Evolutionary conservation across 1,140 invertebrate genomes (phyloP), one percentile per base, ranked within the genome.

Genomic region (Bilobella aurantiaca): DNA sequence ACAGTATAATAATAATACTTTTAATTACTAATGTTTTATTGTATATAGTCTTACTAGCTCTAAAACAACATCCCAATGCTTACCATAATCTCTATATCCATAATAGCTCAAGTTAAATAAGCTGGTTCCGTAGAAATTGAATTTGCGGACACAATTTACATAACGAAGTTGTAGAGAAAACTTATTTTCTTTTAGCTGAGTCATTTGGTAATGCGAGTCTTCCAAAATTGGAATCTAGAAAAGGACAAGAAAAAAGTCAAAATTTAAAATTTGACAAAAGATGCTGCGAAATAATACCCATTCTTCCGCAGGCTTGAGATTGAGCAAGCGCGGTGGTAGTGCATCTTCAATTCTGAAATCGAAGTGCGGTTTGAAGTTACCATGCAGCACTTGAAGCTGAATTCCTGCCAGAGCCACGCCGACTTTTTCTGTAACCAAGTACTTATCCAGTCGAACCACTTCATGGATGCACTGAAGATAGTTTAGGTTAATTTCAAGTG

Each of bases 391-490:
- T 14, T 14, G 49, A 53, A 53, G 49, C 21, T 53, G 49, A 53
- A 53, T 53, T 53, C 49, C 49, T 14, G 49, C 49, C 49, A 53
- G 23, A 5, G 49, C 49, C 3, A 53, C 49, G 5, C 49, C 49
- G 3, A 53, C 49, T 23, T 53, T 53, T 23, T 53, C 49, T 23
- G 49, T 53, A 23, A 53, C 49, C 12, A 3, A 12, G 49, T 53
- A 53, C 49, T 53, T 53, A 23, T 53, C 49, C 12, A 53, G 49
- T 23, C 49, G 12, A 3, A 53, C 49, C 8, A 53, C 49, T 23
- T 53, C 49, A 23, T 53, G 49, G 21, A 53, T 53, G 23, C 49
- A 53, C 49, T 53, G 49, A 23, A 53, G 49, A 23, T 53, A 53
- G 21, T 23, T 53, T 12, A 53, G 49, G 25, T 53, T 53, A 53